phyloP scores from a whole-genome alignment of 2,888 invertebrate genomes.

The Ennomos fuscantarius region DNA sequence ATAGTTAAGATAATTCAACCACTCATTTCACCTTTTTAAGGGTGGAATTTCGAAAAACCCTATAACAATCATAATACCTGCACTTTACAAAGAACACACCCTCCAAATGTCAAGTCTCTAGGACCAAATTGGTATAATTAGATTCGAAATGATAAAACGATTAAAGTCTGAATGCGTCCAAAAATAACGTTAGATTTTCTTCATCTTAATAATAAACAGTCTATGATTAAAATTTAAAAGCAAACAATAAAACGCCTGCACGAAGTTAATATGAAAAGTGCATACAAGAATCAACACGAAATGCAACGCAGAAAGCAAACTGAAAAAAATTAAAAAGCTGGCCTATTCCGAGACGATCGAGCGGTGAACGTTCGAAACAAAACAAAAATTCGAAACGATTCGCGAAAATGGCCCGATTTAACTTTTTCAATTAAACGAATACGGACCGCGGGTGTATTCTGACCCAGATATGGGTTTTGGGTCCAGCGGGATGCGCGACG shows the following conservation, averaged over 20 bases:
- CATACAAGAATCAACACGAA: constrained; percentile 20
- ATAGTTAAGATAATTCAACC: too few species aligned
- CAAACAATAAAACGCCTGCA: neutral
- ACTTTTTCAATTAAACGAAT: constrained; percentile 78
- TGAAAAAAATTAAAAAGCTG: constrained; percentile 30
- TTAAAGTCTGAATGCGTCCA: too few species aligned
- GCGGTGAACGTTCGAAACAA: constrained; percentile 37
- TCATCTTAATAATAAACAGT: neutral
- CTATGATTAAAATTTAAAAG: constrained; percentile 1
- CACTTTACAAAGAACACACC: too few species aligned
- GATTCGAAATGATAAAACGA: too few species aligned
- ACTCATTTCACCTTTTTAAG: too few species aligned
- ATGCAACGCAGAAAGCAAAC: neutral
- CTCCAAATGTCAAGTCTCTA: too few species aligned
- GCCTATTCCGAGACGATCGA: constrained; percentile 41
- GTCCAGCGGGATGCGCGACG: constrained; percentile 44
- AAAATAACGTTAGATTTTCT: neutral
- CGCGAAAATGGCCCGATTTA: constrained; percentile 73
- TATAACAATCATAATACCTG: too few species aligned
- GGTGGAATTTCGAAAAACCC: too few species aligned
- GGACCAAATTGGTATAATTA: too few species aligned
- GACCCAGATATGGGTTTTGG: constrained; percentile 56
- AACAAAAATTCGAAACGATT: constrained; percentile 61
- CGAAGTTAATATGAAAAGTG: constrained; percentile 12
- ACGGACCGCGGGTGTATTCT: constrained; percentile 58